Evolutionary conservation across 1,140 invertebrate species (phyloP), one percentile per base, ranked within the genome.

Genomic region (Hylaeus volcanicus): DNA sequence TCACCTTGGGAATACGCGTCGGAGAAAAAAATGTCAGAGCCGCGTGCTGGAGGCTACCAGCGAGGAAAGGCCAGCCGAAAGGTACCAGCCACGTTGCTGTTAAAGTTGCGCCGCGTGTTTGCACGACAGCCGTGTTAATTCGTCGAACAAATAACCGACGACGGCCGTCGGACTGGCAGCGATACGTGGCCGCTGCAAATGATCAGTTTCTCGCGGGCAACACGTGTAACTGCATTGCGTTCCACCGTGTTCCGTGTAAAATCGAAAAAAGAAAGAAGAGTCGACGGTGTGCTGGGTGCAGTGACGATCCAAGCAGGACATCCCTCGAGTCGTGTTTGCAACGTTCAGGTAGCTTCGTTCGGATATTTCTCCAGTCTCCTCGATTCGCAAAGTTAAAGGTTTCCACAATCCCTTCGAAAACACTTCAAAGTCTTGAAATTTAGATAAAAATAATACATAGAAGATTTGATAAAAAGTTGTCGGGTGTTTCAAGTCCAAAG

Each of bases 61-160:
- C 15, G n/a, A n/a, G 9, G n/a, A 1, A 75, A 41, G 43, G 72
- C 14, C 37, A 45, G 12, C 43, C 64, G 48, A 45, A 79, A 79
- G 76, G 81, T 61, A 53, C 37, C 14, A 39, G 37, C 53, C 55
- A 55, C 41, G 68, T 53, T 70, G 76, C 81, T 86, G 81, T 86
- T 74, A 86, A 86, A 86, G 84, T 64, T 84, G 74, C 64, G 65
- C 82, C 86, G 86, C 80, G 70, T 83, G 72, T 88, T 88, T 88
- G 76, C 78, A 81, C 73, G 68, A 66, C 74, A 65, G 63, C 63
- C 76, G 60, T 65, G 86, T 83, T 88, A 88, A 88, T 85, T 73
- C 87, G 80, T 85, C 68, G 86, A 41, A 82, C 83, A 88, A 88
- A 88, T 75, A 85, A 74, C 61, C 64, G 68, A 66, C 82, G 79